Evolutionary conservation across 2,113 vertebrate genomes (phyloP).

Genomic region (Megaleporinus macrocephalus): DNA sequence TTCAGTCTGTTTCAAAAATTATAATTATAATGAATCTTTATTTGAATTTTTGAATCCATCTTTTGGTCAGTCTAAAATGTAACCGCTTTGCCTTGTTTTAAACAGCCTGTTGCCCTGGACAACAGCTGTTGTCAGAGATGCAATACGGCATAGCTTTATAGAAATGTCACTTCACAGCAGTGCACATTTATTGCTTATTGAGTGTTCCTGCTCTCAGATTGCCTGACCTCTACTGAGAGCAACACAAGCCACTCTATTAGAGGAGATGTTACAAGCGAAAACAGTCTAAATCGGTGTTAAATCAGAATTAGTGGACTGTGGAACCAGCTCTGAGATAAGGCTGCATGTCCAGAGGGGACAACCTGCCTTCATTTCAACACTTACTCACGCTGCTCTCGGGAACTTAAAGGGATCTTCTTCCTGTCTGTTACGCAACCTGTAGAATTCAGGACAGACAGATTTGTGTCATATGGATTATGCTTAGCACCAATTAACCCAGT

Average conservation of each 20-base stretch:
- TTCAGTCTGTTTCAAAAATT: neutral
- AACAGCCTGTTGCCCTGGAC: conserved; percentile 39
- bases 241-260: conserved; percentile 16
- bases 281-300: neutral
- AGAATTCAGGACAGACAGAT: conserved; percentile 6
- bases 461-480: neutral
- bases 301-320: neutral
- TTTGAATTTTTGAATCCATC: neutral
- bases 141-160: conserved; percentile 42
- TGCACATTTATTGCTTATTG: conserved; percentile 47
- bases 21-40: neutral
- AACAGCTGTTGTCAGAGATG: conserved; percentile 49
- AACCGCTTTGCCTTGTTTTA: neutral
- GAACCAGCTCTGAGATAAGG: neutral
- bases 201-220: conserved; percentile 41
- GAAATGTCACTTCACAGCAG: conserved; percentile 48
- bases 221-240: neutral
- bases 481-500: neutral
- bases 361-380: neutral
- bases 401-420: neutral
- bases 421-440: conserved; percentile 3
- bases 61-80: neutral
- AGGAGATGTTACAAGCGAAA: neutral
- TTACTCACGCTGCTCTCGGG: neutral
- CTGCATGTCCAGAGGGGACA: neutral